These are phyloP conservation scores for Pipra filicauda DNA, from an alignment of 2,113 vertebrate species.

Conservation along the genomic window DNA sequence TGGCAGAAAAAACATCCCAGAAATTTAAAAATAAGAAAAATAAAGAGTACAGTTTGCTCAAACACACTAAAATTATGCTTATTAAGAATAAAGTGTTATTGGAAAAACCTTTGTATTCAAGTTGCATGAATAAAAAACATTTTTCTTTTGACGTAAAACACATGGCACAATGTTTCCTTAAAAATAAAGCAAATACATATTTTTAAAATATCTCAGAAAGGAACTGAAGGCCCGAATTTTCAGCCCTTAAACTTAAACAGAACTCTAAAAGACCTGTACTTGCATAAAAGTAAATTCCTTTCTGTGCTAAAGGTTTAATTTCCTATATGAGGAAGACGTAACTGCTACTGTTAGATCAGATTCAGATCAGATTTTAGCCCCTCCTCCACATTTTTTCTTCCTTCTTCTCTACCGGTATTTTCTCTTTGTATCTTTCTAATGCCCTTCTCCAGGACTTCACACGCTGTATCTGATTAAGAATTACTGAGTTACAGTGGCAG, in stretches of 20 bases:
- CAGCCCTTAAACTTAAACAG: not conserved
- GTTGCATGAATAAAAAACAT: not conserved
- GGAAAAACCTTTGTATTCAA: not conserved
- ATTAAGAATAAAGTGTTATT: not conserved
- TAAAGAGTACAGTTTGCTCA: not conserved
- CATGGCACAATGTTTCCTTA: not conserved
- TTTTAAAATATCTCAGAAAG: not conserved
- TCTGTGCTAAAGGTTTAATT: not conserved
- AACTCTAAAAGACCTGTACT: not conserved
- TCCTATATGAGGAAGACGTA: not conserved
- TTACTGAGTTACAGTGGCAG: not conserved
- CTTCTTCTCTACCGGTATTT: not conserved
- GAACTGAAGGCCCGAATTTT: not conserved
- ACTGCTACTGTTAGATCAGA: not conserved
- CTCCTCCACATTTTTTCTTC: accelerated
- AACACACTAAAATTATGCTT: not conserved
- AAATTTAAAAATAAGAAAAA: not conserved
- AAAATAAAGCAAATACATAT: not conserved
- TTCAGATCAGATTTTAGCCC: not conserved
- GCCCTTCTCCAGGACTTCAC: not conserved
- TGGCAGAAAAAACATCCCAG: not conserved
- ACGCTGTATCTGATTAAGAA: not conserved
- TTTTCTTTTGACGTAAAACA: not conserved
- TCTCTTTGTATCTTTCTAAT: not conserved
- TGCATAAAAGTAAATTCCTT: not conserved